Percentiles rank a stretch among this genome's conserved stretches.
phyloP scores from a whole-genome alignment of 2,113 vertebrate genomes.

The Clarias gariepinus region DNA sequence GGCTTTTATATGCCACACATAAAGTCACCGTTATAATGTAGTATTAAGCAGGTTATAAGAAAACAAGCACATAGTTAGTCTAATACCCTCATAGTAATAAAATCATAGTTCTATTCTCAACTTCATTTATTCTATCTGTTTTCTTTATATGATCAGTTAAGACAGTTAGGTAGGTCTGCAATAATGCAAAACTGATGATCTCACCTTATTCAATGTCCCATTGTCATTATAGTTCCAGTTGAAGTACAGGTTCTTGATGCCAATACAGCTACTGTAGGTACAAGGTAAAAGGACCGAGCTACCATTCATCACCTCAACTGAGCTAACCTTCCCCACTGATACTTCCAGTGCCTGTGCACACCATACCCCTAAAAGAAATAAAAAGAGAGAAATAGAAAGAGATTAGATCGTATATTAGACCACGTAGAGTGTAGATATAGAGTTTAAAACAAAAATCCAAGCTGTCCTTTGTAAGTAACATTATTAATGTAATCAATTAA shows the following conservation, averaged over 20 bases:
- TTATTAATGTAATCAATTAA: not conserved
- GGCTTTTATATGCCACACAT: not conserved
- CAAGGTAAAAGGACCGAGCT: slow-evolving; percentile 86
- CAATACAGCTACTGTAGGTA: slow-evolving; percentile 84
- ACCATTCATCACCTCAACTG: slow-evolving; percentile 83
- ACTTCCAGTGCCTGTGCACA: slow-evolving; percentile 81
- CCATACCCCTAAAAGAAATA: slow-evolving; percentile 63
- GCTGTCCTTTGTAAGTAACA: not conserved
- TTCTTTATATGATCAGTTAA: not conserved
- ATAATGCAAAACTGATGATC: not conserved
- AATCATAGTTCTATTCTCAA: not conserved
- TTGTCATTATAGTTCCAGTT: slow-evolving; percentile 78
- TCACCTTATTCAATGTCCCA: slow-evolving; percentile 65
- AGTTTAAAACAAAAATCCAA: not conserved
- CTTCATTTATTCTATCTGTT: not conserved
- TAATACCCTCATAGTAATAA: not conserved
- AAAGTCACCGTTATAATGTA: not conserved
- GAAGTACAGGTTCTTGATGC: slow-evolving; percentile 85
- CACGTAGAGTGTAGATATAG: not conserved
- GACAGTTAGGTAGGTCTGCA: not conserved
- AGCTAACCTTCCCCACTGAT: slow-evolving; percentile 82
- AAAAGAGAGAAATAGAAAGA: not conserved
- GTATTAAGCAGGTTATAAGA: not conserved
- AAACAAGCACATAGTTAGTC: not conserved
- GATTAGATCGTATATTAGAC: not conserved